phyloP scores from a whole-genome alignment of 30 jellyfish, hydroid and myxozoan species.

The Cassiopea xamachana region DNA sequence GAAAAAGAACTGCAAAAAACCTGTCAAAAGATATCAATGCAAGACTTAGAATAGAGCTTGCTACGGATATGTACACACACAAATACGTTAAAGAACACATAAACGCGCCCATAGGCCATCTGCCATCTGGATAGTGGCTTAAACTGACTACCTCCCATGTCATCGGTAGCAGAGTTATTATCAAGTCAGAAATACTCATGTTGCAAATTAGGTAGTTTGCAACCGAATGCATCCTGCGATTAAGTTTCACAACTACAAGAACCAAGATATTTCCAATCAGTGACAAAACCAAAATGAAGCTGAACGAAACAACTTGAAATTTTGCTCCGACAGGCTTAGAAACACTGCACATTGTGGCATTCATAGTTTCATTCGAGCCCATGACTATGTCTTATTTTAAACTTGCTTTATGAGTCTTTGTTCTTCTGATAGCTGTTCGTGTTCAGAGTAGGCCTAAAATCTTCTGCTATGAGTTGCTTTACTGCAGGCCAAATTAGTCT shows the following conservation, averaged over 20 bases:
- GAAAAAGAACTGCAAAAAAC: conserved; percentile 77
- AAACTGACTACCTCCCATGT: conserved; percentile 79
- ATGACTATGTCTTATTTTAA: background rate
- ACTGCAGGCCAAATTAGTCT: no score
- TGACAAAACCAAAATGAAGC: conserved; percentile 62
- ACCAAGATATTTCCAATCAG: conserved; percentile 75
- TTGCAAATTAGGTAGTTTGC: conserved; percentile 83
- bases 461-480: no score
- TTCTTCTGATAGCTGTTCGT: no score
- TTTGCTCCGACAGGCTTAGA: conserved; percentile 24
- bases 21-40: conserved; percentile 80
- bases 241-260: conserved; percentile 54
- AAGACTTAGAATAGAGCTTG: conserved; percentile 81
- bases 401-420: background rate
- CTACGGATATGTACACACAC: conserved; percentile 81
- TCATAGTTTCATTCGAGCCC: conserved; percentile 3
- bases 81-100: conserved; percentile 73
- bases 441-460: no score
- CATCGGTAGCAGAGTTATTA: conserved; percentile 84
- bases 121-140: conserved; percentile 57
- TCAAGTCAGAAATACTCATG: conserved; percentile 80
- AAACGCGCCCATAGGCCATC: conserved; percentile 85
- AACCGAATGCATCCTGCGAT: conserved; percentile 76
- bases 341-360: conserved; percentile 5
- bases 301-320: conserved; percentile 20